phyloP scores from a whole-genome alignment of 2,113 vertebrate genomes.

The Alethe castanea region DNA sequence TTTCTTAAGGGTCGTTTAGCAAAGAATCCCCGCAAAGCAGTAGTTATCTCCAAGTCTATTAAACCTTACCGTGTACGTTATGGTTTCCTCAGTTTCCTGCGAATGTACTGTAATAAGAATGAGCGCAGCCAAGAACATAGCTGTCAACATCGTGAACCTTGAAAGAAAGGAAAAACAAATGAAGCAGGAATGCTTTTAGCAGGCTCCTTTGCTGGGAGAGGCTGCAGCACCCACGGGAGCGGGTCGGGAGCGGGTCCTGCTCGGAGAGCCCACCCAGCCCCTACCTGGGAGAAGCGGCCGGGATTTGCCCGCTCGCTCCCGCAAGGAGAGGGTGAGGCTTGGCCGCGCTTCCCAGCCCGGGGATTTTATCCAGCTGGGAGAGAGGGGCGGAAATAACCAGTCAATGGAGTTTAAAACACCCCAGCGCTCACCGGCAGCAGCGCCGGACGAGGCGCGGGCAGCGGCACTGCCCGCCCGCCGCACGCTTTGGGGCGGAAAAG shows the following conservation, averaged over 20 bases:
- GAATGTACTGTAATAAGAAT: conserved; percentile 79
- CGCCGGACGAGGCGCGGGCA: not conserved
- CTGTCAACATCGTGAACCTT: conserved; percentile 85
- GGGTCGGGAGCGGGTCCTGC: not conserved
- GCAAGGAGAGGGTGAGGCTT: not conserved
- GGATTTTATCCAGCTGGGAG: not conserved
- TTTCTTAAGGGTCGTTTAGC: conserved; percentile 24
- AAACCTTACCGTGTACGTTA: conserved; percentile 90
- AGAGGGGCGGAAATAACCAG: not conserved
- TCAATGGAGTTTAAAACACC: not conserved
- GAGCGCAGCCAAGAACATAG: conserved; percentile 82
- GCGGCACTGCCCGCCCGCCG: not conserved
- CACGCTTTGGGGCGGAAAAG: not conserved
- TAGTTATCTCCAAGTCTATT: conserved; percentile 38
- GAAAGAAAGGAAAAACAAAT: conserved; percentile 55
- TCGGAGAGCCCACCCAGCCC: not conserved
- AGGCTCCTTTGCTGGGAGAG: not conserved
- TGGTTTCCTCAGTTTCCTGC: conserved; percentile 89
- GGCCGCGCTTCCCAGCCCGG: not conserved
- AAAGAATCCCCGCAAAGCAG: conserved; percentile 32
- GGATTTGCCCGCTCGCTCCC: not conserved
- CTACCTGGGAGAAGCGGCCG: not conserved
- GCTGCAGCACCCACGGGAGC: not conserved
- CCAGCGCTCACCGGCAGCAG: not conserved
- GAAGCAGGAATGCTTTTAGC: not conserved